A percentile compares a stretch with the other conserved stretches of the same genome.
Conservation (phyloP, 1,140 invertebrate species). For the Macrobrachium rosenbergii region DNA sequence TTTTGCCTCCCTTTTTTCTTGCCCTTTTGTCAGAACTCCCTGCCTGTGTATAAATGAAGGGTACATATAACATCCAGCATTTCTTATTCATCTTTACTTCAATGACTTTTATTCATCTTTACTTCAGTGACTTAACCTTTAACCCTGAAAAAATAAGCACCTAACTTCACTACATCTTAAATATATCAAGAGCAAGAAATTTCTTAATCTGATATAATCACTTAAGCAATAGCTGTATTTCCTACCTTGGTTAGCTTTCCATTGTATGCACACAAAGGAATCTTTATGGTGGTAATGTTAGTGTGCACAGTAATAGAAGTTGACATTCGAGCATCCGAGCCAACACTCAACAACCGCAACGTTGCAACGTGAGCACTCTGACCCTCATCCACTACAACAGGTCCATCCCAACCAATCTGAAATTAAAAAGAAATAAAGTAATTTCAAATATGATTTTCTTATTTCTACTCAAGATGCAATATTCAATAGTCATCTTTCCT, state of each 20-base stretch:
- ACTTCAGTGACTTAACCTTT: too few relatives aligned
- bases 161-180: not conserved
- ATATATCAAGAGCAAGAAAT: not conserved
- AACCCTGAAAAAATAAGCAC: too few relatives aligned
- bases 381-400: slow-evolving; percentile 76
- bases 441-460: too few relatives aligned
- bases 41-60: too few relatives aligned
- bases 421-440: not conserved
- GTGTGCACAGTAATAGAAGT: slow-evolving; percentile 79
- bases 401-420: slow-evolving; percentile 71
- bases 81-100: too few relatives aligned
- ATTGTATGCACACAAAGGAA: slow-evolving; percentile 83
- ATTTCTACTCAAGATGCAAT: too few relatives aligned
- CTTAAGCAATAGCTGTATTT: slow-evolving; percentile 41
- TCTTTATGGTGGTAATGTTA: slow-evolving; percentile 80
- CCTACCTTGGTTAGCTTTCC: slow-evolving; percentile 78
- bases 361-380: slow-evolving; percentile 76
- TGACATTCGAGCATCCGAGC: slow-evolving; percentile 76
- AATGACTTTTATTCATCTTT: too few relatives aligned
- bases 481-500: too few relatives aligned
- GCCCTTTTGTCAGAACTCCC: too few relatives aligned
- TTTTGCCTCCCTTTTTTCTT: too few relatives aligned
- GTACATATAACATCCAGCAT: too few relatives aligned
- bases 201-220: slow-evolving; percentile 10
- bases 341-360: slow-evolving; percentile 74